phyloP scores from a whole-genome alignment of 2,113 vertebrate species.

The Mustelus asterias region DNA sequence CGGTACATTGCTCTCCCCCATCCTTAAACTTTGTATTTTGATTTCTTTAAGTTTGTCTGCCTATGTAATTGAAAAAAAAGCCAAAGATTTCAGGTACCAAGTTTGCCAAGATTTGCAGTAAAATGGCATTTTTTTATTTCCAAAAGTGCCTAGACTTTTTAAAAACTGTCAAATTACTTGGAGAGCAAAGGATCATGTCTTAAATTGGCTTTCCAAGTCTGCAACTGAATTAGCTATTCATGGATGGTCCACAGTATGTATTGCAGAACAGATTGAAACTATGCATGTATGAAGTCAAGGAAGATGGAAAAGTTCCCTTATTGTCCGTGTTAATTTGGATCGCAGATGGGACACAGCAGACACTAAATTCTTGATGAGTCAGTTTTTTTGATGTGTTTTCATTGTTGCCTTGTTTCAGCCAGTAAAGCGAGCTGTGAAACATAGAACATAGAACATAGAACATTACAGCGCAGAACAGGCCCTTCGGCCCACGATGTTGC shows the following conservation, averaged over 20 bases:
- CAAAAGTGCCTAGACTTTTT: neutral
- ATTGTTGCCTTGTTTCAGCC: neutral
- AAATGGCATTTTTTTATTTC: neutral
- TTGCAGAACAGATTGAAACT: neutral
- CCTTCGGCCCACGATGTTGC: too few species aligned
- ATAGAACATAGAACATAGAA: too few species aligned
- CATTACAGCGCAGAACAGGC: too few species aligned
- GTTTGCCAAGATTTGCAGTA: conserved; percentile 3
- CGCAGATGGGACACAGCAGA: neutral
- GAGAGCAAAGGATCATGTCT: neutral
- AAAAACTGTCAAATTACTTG: neutral
- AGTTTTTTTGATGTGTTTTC: neutral
- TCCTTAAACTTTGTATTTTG: neutral
- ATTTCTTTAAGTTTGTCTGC: neutral
- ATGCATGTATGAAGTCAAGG: neutral
- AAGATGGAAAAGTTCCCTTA: neutral
- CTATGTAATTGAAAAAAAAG: neutral
- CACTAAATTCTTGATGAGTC: neutral
- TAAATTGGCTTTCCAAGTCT: neutral
- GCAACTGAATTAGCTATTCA: neutral
- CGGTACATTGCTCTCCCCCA: neutral
- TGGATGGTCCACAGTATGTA: neutral
- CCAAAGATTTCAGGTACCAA: neutral
- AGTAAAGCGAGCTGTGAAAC: neutral
- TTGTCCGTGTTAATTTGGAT: neutral